Conservation (phyloP, 2,888 invertebrate genomes). For the Hanleya hanleyi region DNA sequence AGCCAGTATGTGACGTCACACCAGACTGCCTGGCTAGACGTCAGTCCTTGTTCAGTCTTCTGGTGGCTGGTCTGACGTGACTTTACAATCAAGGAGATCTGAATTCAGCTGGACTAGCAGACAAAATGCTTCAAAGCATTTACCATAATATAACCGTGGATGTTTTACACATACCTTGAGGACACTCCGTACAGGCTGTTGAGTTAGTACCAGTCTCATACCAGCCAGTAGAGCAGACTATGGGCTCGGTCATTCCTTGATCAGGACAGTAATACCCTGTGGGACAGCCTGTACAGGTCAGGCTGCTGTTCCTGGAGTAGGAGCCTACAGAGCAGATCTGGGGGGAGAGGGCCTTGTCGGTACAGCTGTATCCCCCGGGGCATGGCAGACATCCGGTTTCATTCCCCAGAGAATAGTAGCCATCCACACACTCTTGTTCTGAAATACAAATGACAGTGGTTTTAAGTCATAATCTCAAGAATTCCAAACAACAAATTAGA, state of each 20-base stretch:
- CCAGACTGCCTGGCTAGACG: too few relatives aligned
- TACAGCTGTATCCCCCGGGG: conserved; percentile 61
- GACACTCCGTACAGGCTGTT: conserved; percentile 55
- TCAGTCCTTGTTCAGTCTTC: too few relatives aligned
- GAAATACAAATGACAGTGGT: too few relatives aligned
- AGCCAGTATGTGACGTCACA: too few relatives aligned
- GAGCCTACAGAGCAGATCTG: conserved; percentile 48
- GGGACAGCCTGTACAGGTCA: conserved; percentile 52
- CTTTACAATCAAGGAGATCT: too few relatives aligned
- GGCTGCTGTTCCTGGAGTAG: conserved; percentile 45
- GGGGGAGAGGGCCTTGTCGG: conserved; percentile 33
- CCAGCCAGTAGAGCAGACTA: conserved; percentile 55
- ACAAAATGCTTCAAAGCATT: too few relatives aligned
- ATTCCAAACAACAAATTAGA: too few relatives aligned
- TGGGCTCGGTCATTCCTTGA: conserved; percentile 45
- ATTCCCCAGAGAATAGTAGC: conserved; percentile 59
- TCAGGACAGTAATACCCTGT: conserved; percentile 58
- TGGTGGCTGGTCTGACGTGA: too few relatives aligned
- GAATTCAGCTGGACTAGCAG: too few relatives aligned
- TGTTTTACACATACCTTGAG: conserved; percentile 57
- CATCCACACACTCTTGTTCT: conserved; percentile 50
- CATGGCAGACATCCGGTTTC: conserved; percentile 58
- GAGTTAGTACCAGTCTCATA: conserved; percentile 52
- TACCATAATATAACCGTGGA: too few relatives aligned
- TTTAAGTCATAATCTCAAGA: too few relatives aligned